Base-by-base conservation (phyloP, 2,888 invertebrate genomes). In the Trimorus sp. region DNA sequence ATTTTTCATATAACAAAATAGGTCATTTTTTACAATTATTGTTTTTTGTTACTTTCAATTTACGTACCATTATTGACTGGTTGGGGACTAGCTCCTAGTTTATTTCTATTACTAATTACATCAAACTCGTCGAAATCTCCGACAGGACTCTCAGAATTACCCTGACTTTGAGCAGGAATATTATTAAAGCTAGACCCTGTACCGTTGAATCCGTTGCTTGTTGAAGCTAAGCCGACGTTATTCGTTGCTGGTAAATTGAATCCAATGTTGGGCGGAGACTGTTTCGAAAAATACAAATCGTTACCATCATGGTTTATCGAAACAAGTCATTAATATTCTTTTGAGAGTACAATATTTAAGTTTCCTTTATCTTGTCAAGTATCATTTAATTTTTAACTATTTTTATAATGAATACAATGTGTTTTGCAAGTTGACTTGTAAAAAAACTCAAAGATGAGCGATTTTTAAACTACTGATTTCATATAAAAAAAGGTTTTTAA, bases 41-140 rank as follows among this genome's bases (percentile, higher is more conserved):
- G n/a, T n/a, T n/a, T n/a, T n/a, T n/a, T n/a, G n/a, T n/a, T n/a
- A n/a, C n/a, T n/a, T n/a, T 26, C 26, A 26, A 26, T 26, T 1
- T 36, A 76, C 71, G 77, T 87, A 91, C 92, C 92, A 78, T 91
- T 91, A 77, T 92, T 89, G 48, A 87, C 85, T 26, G 88, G 87
- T 68, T 87, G 89, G 26, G 90, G 89, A 87, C 91, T 92, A 78
- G 90, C 84, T 85, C 88, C 89, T 49, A 89, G 84, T 88, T 92
- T 93, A 89, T 94, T 95, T 79, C 97, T 94, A 93, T 97, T 97
- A 79, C 96, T 96, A 84, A 97, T 95, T 83, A 96, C 94, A 92
- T 97, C 97, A 92, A 97, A 97, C 91, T 97, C 97, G 91, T 97
- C 97, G 90, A 97, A 93, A 91, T 97, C 97, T 7, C 95, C 94